phyloP scores from a whole-genome alignment of 1,140 invertebrate species.

The Scaptomyza pallida region DNA sequence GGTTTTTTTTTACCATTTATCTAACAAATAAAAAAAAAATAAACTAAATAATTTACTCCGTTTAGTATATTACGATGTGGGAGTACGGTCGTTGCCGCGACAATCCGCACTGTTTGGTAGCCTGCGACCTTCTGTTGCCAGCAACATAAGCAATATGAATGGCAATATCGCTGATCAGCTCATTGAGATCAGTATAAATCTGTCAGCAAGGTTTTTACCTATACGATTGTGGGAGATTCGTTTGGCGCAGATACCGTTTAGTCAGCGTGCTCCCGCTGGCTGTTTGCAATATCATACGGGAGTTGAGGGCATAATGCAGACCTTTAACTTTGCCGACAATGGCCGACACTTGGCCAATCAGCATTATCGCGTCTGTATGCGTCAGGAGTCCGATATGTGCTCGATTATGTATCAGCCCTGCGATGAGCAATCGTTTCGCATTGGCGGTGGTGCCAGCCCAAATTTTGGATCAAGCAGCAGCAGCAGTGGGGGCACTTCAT shows the following conservation, averaged over 20 bases:
- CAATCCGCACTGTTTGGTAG: slow-evolving; percentile 72
- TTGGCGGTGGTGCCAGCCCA: slow-evolving; percentile 85
- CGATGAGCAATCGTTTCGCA: slow-evolving; percentile 90
- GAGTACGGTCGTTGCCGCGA: slow-evolving; percentile 69
- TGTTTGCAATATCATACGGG: slow-evolving; percentile 90
- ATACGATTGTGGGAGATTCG: slow-evolving; percentile 91
- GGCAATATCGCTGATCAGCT: slow-evolving; percentile 38
- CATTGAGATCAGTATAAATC: slow-evolving; percentile 69
- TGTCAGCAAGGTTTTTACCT: slow-evolving; percentile 85
- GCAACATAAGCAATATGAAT: slow-evolving; percentile 25
- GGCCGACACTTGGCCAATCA: slow-evolving; percentile 91
- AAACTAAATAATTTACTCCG: slow-evolving; percentile 10
- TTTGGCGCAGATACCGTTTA: slow-evolving; percentile 89
- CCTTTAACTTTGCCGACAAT: slow-evolving; percentile 92
- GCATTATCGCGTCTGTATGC: slow-evolving; percentile 90
- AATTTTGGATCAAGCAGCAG: background rate
- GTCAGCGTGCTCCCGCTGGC: slow-evolving; percentile 88
- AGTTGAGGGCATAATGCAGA: slow-evolving; percentile 85
- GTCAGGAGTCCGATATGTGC: slow-evolving; percentile 89
- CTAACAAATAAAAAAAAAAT: no score
- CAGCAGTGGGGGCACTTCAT: background rate
- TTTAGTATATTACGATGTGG: slow-evolving; percentile 89
- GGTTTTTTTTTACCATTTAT: no score
- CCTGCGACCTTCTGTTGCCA: slow-evolving; percentile 47
- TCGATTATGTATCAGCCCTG: slow-evolving; percentile 91